A percentile compares a stretch with the other conserved stretches of the same genome.
Conservation (phyloP, 1,140 invertebrate species). For the Oreohelix idahoensis region DNA sequence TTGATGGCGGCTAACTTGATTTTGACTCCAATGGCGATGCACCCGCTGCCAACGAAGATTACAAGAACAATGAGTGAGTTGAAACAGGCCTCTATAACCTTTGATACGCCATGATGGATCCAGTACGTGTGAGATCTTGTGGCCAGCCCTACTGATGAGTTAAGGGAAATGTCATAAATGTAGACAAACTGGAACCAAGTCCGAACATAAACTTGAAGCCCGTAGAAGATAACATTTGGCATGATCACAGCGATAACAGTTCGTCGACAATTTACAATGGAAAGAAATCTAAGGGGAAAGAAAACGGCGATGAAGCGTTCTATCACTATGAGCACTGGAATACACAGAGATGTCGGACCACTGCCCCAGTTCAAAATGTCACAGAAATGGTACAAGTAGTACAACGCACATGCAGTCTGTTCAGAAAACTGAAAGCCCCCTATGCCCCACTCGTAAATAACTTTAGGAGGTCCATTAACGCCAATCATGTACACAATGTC, state of each 20-base stretch:
- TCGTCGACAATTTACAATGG: not conserved
- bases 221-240: not conserved
- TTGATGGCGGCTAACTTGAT: not conserved
- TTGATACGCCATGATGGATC: not conserved
- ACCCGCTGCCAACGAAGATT: not conserved
- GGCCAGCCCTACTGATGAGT: not conserved
- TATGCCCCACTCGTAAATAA: constrained; percentile 7
- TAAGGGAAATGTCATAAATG: not conserved
- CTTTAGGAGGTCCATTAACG: not conserved
- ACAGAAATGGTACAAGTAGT: constrained; percentile 21
- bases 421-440: constrained; percentile 6
- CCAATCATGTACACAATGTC: constrained; percentile 30
- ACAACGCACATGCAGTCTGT: not conserved
- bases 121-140: not conserved
- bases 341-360: not conserved
- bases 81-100: not conserved
- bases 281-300: not conserved
- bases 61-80: not conserved
- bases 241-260: not conserved
- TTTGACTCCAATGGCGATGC: constrained; percentile 15
- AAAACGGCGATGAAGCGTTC: constrained; percentile 13
- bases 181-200: constrained; percentile 30
- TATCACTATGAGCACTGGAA: not conserved
- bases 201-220: not conserved
- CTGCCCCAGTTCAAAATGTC: constrained; percentile 26